phyloP scores from a whole-genome alignment of 37 sponge, comb jelly and placozoan species.

The Chondrosia reniformis region DNA sequence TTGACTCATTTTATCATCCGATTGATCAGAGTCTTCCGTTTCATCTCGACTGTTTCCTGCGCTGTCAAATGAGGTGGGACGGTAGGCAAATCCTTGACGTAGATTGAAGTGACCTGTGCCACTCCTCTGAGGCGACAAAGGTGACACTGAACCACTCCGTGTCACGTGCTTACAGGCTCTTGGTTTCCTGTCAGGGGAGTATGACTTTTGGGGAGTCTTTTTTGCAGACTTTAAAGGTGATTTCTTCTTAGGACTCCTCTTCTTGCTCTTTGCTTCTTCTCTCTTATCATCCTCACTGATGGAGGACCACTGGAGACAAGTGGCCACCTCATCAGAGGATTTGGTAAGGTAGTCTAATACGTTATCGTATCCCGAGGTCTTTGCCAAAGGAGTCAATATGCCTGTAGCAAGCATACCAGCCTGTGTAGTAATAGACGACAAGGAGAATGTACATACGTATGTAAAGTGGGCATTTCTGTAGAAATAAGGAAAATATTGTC shows the following conservation, averaged over 20 bases:
- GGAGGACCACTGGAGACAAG: slow-evolving; percentile 54
- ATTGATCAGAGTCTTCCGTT: not conserved
- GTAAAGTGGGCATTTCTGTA: too few relatives aligned
- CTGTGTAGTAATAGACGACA: too few relatives aligned
- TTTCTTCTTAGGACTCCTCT: not conserved
- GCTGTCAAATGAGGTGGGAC: not conserved
- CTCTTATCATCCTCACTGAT: slow-evolving; percentile 14
- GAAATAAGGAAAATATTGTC: too few relatives aligned
- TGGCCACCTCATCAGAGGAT: slow-evolving; percentile 44
- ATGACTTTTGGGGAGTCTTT: not conserved
- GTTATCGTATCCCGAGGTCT: slow-evolving; percentile 49
- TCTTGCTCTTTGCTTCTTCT: not conserved
- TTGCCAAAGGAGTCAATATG: slow-evolving; percentile 59
- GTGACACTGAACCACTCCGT: not conserved
- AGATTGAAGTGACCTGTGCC: not conserved
- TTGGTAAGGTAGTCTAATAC: slow-evolving; percentile 63
- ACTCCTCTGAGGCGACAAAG: not conserved
- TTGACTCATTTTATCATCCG: too few relatives aligned
- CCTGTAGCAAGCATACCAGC: slow-evolving; percentile 69
- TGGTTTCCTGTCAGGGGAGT: not conserved
- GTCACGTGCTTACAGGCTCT: not conserved
- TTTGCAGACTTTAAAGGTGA: not conserved
- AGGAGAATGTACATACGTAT: too few relatives aligned
- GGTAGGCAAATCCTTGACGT: not conserved
- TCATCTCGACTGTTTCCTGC: not conserved